Evolutionary conservation across 2,797 vertebrate genomes (phyloP).

Genomic region (Cephalopachus bancanus): DNA sequence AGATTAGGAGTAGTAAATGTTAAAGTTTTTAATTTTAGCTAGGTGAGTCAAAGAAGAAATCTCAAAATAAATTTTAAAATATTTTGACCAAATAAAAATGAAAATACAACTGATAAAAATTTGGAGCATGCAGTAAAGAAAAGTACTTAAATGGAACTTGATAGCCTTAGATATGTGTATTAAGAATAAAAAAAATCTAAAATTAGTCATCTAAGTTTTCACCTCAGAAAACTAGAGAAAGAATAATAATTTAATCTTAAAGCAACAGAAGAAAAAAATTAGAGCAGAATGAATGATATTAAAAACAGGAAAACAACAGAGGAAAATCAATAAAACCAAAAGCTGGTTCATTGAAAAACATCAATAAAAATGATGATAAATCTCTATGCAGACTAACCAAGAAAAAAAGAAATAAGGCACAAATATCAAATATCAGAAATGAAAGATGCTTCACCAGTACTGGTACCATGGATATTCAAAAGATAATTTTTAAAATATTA

Average conservation of each 20-base stretch:
- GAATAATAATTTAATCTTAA: neutral
- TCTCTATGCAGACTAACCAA: neutral
- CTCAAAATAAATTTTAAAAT: neutral
- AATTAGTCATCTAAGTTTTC: neutral
- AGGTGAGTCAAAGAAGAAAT: neutral
- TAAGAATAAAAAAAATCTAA: neutral
- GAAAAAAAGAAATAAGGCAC: neutral
- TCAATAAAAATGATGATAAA: conserved; percentile 44
- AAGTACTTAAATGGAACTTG: neutral
- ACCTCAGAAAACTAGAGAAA: neutral
- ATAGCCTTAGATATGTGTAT: neutral
- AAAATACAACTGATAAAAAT: neutral
- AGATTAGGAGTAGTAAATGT: neutral
- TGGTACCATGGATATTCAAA: neutral
- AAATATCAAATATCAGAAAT: neutral
- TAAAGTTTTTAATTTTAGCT: neutral
- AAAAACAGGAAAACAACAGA: neutral
- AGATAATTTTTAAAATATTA: neutral
- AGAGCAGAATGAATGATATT: conserved; percentile 43
- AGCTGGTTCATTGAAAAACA: neutral
- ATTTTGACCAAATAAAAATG: conserved; percentile 36
- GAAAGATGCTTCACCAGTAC: neutral
- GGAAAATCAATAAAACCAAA: conserved; percentile 52
- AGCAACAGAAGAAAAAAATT: conserved; percentile 42
- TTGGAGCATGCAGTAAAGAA: neutral